These are phyloP conservation scores for Engystomops pustulosus DNA, from an alignment of 2,113 vertebrate genomes.

Conservation along the genomic window DNA sequence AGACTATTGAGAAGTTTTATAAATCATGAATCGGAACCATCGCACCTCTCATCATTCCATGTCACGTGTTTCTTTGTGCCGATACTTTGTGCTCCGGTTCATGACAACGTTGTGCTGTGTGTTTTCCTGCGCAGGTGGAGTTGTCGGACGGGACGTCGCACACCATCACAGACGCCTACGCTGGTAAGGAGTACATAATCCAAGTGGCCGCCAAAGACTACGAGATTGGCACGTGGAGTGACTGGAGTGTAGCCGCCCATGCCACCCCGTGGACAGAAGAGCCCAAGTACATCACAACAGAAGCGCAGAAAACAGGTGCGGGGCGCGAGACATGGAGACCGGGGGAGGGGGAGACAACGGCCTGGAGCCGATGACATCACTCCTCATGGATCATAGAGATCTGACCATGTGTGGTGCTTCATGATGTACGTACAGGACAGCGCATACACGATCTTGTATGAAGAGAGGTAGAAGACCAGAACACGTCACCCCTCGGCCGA, in stretches of 20 bases:
- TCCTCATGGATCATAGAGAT: neutral
- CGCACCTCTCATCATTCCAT: too few species aligned
- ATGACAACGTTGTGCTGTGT: neutral
- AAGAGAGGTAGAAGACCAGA: neutral
- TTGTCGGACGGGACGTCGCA: constrained; percentile 90
- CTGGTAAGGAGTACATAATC: constrained; percentile 97
- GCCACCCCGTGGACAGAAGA: constrained; percentile 95
- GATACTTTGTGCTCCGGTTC: neutral
- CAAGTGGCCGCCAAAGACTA: constrained; percentile 97
- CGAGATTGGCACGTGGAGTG: constrained; percentile 95
- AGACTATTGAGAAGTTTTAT: too few species aligned
- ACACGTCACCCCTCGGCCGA: too few species aligned
- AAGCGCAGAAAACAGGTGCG: constrained; percentile 73
- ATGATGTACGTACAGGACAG: neutral
- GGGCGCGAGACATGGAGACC: neutral
- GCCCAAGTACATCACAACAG: constrained; percentile 83
- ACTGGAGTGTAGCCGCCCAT: constrained; percentile 95
- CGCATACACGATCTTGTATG: neutral
- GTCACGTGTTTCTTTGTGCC: too few species aligned
- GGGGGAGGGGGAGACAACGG: neutral
- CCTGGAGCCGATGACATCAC: neutral
- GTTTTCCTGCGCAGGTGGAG: constrained; percentile 82
- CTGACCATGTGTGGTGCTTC: neutral
- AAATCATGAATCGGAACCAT: too few species aligned
- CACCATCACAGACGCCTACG: constrained; percentile 92